phyloP scores from a whole-genome alignment of 1,140 invertebrate species.

The Ceratina australensis region DNA sequence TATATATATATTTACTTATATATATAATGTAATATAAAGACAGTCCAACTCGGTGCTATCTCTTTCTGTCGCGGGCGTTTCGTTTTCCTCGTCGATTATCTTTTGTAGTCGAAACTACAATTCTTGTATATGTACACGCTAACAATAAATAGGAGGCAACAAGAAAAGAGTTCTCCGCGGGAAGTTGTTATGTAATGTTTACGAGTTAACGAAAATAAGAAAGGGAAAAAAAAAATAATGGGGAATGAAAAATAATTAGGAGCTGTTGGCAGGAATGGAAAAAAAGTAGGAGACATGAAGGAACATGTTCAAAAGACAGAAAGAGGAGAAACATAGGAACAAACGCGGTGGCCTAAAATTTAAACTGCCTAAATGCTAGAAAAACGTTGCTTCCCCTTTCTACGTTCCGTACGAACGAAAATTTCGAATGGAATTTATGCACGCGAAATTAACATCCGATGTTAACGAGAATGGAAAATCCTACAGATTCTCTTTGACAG shows the following conservation, averaged over 20 bases:
- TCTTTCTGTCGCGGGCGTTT: neutral
- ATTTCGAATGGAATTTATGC: conserved; percentile 1
- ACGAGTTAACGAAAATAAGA: conserved; percentile 43
- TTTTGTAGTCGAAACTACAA: conserved; percentile 32
- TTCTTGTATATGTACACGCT: conserved; percentile 42
- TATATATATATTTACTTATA: conserved; percentile 17
- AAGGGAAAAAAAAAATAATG: neutral
- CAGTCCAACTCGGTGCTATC: conserved; percentile 44
- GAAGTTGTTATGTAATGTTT: conserved; percentile 50
- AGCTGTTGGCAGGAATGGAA: too few relatives aligned
- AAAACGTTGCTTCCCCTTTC: neutral
- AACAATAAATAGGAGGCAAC: conserved; percentile 56
- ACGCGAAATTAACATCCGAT: neutral
- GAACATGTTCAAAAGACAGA: neutral
- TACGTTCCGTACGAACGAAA: conserved; percentile 32
- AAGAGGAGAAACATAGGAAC: conserved; percentile 45
- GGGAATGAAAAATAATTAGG: neutral
- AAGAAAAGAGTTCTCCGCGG: conserved; percentile 47
- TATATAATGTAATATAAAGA: conserved; percentile 61
- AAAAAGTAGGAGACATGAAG: neutral
- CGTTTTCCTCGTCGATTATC: conserved; percentile 27
- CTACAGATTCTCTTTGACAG: neutral
- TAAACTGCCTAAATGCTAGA: conserved; percentile 21
- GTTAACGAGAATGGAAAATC: neutral
- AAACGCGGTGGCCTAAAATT: conserved; percentile 11